Percentiles rank a stretch among this genome's conserved stretches.
Evolutionary conservation across 1,140 invertebrate species (phyloP).

Genomic region (Pogonus chalceus): DNA sequence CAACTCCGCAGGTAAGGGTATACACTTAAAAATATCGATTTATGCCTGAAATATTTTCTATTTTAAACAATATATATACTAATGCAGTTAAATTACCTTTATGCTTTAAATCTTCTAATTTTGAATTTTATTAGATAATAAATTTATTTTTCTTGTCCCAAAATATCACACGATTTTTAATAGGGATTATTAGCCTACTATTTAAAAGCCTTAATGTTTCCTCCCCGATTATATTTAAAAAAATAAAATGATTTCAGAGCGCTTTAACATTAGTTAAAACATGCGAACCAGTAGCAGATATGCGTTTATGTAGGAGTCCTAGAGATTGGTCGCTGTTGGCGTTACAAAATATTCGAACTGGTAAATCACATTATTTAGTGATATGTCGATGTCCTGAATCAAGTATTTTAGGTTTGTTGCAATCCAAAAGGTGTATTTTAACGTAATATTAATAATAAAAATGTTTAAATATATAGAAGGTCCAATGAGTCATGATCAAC

Average conservation of each 20-base stretch:
- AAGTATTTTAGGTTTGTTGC: constrained; percentile 63
- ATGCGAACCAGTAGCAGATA: constrained; percentile 80
- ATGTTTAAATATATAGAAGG: constrained; percentile 53
- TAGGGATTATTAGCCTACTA: no score
- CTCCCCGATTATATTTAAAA: no score
- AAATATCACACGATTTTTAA: no score
- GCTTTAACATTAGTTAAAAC: constrained; percentile 85
- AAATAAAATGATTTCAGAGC: constrained; percentile 44
- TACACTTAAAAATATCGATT: not conserved
- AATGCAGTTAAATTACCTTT: no score
- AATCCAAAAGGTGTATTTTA: no score
- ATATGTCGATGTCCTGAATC: constrained; percentile 82
- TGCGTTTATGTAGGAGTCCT: constrained; percentile 76
- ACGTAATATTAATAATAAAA: not conserved
- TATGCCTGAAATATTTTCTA: no score
- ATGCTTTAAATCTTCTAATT: no score
- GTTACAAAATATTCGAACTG: constrained; percentile 81
- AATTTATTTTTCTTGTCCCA: no score
- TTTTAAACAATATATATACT: no score
- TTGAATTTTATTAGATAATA: no score
- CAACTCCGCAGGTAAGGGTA: constrained; percentile 65
- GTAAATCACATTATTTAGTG: constrained; percentile 88
- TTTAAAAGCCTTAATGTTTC: no score
- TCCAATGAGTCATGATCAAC: constrained; percentile 86
- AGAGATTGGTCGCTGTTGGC: constrained; percentile 87